These are phyloP conservation scores for Xiphophorus hellerii DNA, from an alignment of 2,113 vertebrate species.

Conservation along the genomic window DNA sequence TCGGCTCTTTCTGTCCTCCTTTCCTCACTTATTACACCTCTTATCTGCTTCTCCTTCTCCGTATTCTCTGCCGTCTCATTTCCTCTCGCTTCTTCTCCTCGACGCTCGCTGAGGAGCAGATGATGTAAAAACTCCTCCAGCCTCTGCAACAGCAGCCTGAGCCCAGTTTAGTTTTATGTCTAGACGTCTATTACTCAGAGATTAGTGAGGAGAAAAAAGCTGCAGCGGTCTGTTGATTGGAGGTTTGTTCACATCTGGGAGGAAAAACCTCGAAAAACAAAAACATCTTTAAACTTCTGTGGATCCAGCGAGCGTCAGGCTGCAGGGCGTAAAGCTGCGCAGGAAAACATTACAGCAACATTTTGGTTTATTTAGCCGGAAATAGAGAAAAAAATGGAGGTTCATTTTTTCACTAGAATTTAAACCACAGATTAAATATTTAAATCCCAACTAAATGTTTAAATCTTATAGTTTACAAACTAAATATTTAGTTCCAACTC, in stretches of 20 bases:
- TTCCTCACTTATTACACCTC: slow-evolving; percentile 25
- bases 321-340: no score
- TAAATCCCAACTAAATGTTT: no score
- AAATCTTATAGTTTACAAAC: no score
- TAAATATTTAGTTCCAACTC: no score
- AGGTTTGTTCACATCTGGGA: not conserved
- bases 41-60: slow-evolving; percentile 24
- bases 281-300: no score
- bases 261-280: not conserved
- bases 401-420: no score
- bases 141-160: slow-evolving; percentile 42
- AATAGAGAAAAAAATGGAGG: no score
- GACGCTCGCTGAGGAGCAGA: slow-evolving; percentile 9
- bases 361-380: no score
- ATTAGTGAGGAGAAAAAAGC: not conserved
- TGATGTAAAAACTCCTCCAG: slow-evolving; percentile 52
- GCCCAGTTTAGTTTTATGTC: slow-evolving; percentile 6
- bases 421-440: no score
- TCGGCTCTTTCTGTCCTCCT: not conserved
- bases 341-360: no score
- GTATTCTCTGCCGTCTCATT: no score
- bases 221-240: no score
- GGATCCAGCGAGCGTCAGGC: not conserved
- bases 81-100: slow-evolving; percentile 27
- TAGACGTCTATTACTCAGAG: not conserved